A percentile compares a stretch with the other conserved stretches of the same genome.
Conservation (phyloP, 2,888 invertebrate species). For the Ashinkailepas kermadecensis region DNA sequence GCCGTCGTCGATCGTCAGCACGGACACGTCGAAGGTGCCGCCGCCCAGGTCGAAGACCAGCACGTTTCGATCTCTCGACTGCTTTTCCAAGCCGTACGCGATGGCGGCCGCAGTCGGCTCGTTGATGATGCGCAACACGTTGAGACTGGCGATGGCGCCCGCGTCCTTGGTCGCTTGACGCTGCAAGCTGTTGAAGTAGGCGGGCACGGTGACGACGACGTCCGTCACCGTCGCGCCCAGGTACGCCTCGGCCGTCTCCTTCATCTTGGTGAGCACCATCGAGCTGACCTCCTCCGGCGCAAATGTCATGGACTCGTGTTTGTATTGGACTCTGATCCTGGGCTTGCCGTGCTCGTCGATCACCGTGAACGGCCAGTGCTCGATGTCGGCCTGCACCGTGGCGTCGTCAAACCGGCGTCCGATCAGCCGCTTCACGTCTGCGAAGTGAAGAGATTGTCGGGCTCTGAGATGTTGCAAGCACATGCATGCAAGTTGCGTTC, state of each 20-base stretch:
- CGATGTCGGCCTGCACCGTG: conserved; percentile 85
- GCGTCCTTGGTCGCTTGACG: conserved; percentile 43
- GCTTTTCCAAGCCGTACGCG: conserved; percentile 38
- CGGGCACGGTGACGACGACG: conserved; percentile 48
- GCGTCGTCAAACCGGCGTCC: conserved; percentile 80
- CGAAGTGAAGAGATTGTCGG: too few relatives aligned
- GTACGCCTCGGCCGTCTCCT: conserved; percentile 64
- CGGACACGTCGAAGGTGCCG: too few relatives aligned
- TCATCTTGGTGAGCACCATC: conserved; percentile 56
- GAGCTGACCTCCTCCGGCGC: conserved; percentile 45
- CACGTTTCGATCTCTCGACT: too few relatives aligned
- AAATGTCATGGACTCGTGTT: conserved; percentile 66
- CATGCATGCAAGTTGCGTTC: too few relatives aligned
- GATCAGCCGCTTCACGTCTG: conserved; percentile 85
- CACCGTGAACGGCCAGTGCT: conserved; percentile 89
- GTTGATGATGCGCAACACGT: conserved; percentile 46
- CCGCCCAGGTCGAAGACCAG: conserved; percentile 14
- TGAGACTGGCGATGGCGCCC: too few relatives aligned
- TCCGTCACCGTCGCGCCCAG: conserved; percentile 52
- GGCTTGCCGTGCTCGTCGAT: conserved; percentile 60
- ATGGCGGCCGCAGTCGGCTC: conserved; percentile 51
- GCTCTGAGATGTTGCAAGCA: too few relatives aligned
- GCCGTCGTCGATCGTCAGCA: too few relatives aligned
- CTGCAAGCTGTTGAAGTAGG: conserved; percentile 62
- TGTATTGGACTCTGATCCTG: conserved; percentile 64